Evolutionary conservation across 2,888 invertebrate genomes (phyloP), one percentile per base, ranked within the genome.

Genomic region (Andrena minutula): DNA sequence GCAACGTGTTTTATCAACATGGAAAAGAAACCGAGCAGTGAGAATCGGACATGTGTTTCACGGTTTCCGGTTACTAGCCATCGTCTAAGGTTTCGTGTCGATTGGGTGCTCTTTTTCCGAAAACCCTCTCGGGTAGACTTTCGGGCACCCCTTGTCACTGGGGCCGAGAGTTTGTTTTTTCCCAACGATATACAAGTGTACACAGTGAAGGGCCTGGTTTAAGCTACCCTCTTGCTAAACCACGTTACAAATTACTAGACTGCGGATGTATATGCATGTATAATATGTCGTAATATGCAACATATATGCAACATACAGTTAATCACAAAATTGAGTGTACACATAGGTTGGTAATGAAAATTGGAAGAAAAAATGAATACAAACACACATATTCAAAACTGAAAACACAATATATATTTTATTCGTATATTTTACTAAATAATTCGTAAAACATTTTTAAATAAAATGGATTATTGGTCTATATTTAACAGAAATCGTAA

Each of bases 41-140:
- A 64, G 86, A 81, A 86, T 76, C 51, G 73, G 64, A 72, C 85
- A 85, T 73, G 71, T 85, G 85, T 75, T 75, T 78, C 69, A 73
- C 58, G 85, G 85, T 85, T 82, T 85, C 75, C 65, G 63, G 65
- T 85, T 85, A 82, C 85, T 23, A n/a, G 23, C 70, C 69, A 64
- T 66, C 60, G 75, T 82, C 68, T 77, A 75, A 71, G 35, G 78
- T 85, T 82, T 70, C 77, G 7, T 10, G 71, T 68, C 66, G 72
- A 83, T 83, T 60, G 16, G 53, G 26, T 70, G 51, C 7, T 32
- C 32, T 70, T 70, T 66, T 49, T 49, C 12, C 51, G 7, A 28
- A 35, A 10, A 12, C 32, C 30, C 26, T 41, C 26, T 47, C 12
- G 2, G 64, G 35, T 60, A 60, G 41, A 35, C 60, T 56, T 65